phyloP scores from a whole-genome alignment of 2,113 vertebrate genomes.

The Sinosuthora webbiana region DNA sequence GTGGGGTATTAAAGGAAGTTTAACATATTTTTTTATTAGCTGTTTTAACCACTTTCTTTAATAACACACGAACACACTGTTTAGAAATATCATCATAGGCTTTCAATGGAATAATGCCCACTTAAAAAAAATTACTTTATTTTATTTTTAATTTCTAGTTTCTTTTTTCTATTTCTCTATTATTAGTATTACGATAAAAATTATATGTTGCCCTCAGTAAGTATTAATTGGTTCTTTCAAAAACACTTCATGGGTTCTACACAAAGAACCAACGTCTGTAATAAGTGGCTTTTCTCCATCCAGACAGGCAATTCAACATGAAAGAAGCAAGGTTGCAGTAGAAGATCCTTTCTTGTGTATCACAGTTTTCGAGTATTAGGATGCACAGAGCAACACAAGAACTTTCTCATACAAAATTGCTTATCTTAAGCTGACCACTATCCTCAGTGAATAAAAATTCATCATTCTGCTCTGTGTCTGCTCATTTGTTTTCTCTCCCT shows the following conservation, averaged over 20 bases:
- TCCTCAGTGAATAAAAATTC: neutral
- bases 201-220: slow-evolving; percentile 1
- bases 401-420: slow-evolving; percentile 24
- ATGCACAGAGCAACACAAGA: slow-evolving; percentile 9
- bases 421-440: neutral
- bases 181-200: neutral
- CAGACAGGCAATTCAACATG: slow-evolving; percentile 30
- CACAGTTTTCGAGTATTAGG: slow-evolving; percentile 11
- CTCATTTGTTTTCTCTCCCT: slow-evolving; percentile 35
- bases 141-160: neutral
- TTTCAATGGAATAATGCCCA: neutral
- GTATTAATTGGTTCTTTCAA: slow-evolving; percentile 54
- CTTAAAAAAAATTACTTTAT: neutral
- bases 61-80: neutral
- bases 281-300: slow-evolving; percentile 27
- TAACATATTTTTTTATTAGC: neutral
- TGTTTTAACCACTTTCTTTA: neutral
- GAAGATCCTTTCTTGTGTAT: slow-evolving; percentile 24
- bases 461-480: slow-evolving; percentile 18
- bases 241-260: slow-evolving; percentile 30
- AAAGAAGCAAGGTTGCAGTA: neutral
- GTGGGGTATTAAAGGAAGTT: neutral
- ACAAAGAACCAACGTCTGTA: slow-evolving; percentile 8
- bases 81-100: neutral
- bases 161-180: slow-evolving; percentile 11